phyloP scores from a whole-genome alignment of 2,113 vertebrate genomes.

The Rallus limicola region DNA sequence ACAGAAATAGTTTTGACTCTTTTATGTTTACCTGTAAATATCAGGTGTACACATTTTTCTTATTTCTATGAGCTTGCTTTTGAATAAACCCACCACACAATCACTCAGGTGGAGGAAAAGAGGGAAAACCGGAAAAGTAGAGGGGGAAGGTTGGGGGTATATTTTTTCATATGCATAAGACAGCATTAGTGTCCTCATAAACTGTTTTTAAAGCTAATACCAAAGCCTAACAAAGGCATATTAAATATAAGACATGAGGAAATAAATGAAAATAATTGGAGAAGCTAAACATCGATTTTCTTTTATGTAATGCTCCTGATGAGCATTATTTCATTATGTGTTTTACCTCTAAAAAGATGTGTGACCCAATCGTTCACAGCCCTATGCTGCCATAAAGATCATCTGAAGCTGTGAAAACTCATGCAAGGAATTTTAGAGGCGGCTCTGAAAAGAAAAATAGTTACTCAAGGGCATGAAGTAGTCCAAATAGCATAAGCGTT shows the following conservation, averaged over 20 bases:
- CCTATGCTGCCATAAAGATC: not conserved
- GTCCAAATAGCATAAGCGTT: not conserved
- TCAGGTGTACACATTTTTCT: not conserved
- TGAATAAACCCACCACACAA: not conserved
- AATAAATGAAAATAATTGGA: slow-evolving; percentile 22
- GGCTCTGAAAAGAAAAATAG: not conserved
- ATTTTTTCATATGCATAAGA: not conserved
- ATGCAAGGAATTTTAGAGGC: not conserved
- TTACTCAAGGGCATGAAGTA: not conserved
- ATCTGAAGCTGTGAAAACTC: not conserved
- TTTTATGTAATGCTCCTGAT: not conserved
- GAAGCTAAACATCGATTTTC: not conserved
- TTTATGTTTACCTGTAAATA: not conserved
- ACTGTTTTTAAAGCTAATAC: not conserved
- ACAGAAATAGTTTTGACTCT: not conserved
- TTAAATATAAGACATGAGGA: not conserved
- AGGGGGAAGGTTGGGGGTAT: no score
- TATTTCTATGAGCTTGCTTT: not conserved
- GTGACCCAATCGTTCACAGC: not conserved
- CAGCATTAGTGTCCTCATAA: not conserved
- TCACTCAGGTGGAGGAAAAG: not conserved
- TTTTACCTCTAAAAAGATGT: not conserved
- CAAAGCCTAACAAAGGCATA: not conserved
- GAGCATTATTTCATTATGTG: not conserved
- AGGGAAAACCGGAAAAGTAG: not conserved